phyloP scores from a whole-genome alignment of 2,113 vertebrate genomes.

The Labeo rohita region DNA sequence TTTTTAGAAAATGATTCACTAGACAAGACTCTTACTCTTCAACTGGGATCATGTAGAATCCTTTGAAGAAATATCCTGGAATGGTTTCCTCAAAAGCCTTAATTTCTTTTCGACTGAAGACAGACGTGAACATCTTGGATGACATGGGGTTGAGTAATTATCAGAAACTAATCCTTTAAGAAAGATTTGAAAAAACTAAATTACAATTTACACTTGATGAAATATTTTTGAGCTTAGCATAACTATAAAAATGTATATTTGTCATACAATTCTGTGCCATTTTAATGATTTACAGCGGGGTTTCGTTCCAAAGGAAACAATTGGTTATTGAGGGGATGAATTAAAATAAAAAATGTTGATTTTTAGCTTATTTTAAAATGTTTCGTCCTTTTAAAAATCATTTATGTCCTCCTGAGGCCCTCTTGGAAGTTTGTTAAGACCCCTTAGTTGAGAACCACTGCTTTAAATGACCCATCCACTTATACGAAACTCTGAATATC shows the following conservation, averaged over 20 bases:
- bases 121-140: too few relatives aligned
- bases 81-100: too few relatives aligned
- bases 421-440: background rate
- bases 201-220: background rate
- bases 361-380: background rate
- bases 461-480: background rate
- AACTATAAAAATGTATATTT: background rate
- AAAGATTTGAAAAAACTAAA: too few relatives aligned
- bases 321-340: background rate
- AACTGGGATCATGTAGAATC: too few relatives aligned
- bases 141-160: too few relatives aligned
- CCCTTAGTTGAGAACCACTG: background rate
- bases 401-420: background rate
- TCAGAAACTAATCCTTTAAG: too few relatives aligned
- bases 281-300: background rate
- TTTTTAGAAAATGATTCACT: too few relatives aligned
- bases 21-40: too few relatives aligned
- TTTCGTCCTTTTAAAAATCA: background rate
- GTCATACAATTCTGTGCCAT: background rate
- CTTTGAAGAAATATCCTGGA: too few relatives aligned
- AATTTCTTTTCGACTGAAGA: too few relatives aligned
- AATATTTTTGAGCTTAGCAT: background rate
- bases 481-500: background rate
- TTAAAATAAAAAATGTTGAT: background rate
- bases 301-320: background rate